Evolutionary conservation across 2,888 invertebrate genomes (phyloP), one percentile per base, ranked within the genome.

Genomic region (Diarsia brunnea): DNA sequence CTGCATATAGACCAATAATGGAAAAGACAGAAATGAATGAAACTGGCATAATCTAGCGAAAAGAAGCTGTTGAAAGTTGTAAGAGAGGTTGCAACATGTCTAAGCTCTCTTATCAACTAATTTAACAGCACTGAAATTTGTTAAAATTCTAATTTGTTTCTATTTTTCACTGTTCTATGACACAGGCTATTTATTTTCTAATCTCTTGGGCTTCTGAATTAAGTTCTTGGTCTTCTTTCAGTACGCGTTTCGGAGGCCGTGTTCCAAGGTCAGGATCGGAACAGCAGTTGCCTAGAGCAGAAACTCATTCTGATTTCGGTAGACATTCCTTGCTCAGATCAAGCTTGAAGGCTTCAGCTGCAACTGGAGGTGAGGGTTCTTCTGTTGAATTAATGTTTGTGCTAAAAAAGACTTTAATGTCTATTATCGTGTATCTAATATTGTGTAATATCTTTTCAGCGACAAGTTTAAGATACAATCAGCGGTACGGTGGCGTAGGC

Each of bases 211-310:
- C 0, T 14, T 53, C 21, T 53, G 14, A 12, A 8, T 38, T 16
- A 21, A 38, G 8, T 1, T 0, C 14, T 27, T 55, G 1, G 11
- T 64, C 0, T 24, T 31, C 43, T 91, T 90, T 49, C 87, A 95
- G 95, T 83, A 93, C 95, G 2, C 91, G 96, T 19, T 96, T 95
- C 73, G 95, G 96, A n/a, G 94, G 95, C 7, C 90, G 96, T 74
- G 97, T 99, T 94, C 98, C 99, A 24, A 97, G 99, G 73, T 99
- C 99, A 70, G 99, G 99, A 38, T 99, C 99, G 61, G 99, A 99
- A 95, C 99, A 99, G 93, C 98, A 99, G 93, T 95, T 98, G 86
- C 98, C 98, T 14, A 97, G 98, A 71, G 98, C 98, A 16, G 98
- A 98, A 94, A 96, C 96, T 0, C 98, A 98, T 92, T 97, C 98